phyloP scores from a whole-genome alignment of 2,113 vertebrate genomes.

The Elanus axillaris region DNA sequence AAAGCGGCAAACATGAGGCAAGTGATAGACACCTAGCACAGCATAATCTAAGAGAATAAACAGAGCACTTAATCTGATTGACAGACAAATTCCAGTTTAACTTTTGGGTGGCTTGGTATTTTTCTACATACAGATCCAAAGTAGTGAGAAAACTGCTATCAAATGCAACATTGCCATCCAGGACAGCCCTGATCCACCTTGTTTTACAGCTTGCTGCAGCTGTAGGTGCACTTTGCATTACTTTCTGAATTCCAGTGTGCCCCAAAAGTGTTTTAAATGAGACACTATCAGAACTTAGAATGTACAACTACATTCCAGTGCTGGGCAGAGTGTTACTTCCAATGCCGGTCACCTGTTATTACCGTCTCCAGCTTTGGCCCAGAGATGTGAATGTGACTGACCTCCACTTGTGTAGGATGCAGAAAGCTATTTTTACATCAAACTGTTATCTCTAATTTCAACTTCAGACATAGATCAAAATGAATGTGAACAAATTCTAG shows the following conservation, averaged over 20 bases:
- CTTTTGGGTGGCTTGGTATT: background rate
- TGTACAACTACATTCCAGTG: accelerated
- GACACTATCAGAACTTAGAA: background rate
- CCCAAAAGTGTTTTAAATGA: background rate
- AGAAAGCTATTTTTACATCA: background rate
- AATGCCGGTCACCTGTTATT: background rate
- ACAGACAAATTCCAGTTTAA: background rate
- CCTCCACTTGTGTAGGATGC: background rate
- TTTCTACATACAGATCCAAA: background rate
- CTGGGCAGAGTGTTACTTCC: background rate
- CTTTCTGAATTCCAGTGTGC: background rate
- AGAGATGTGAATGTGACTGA: background rate
- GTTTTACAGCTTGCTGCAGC: background rate
- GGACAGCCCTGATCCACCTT: background rate
- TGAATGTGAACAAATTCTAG: accelerated
- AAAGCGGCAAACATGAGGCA: background rate
- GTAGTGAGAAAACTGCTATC: background rate
- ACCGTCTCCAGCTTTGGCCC: background rate
- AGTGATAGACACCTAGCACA: background rate
- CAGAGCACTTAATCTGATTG: background rate
- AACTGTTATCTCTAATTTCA: background rate
- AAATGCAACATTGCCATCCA: background rate
- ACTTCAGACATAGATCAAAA: background rate
- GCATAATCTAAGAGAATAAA: background rate
- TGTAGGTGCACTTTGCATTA: background rate